These are phyloP conservation scores for Drosophila ohnishii DNA, from an alignment of 1,140 invertebrate species.

Conservation along the genomic window DNA sequence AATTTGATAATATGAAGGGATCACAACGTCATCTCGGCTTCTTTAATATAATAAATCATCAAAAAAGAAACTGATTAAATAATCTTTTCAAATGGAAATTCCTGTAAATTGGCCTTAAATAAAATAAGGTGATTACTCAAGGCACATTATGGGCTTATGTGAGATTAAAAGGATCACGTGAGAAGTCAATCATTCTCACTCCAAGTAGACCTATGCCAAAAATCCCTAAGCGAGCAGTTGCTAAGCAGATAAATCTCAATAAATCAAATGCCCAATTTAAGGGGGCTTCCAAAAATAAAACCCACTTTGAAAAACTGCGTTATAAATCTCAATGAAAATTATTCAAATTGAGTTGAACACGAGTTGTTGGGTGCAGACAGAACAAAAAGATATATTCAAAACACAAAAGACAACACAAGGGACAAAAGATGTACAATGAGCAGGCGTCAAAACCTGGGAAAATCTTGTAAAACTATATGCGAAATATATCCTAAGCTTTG, in stretches of 20 bases:
- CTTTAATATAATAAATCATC: not conserved
- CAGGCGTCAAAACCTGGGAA: not conserved
- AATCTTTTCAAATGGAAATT: conserved; percentile 1
- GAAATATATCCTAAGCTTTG: not conserved
- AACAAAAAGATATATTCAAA: conserved; percentile 4
- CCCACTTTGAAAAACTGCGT: conserved; percentile 60
- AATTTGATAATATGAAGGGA: not conserved
- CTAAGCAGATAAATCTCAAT: conserved; percentile 21
- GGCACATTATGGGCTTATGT: not conserved
- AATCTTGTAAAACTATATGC: conserved; percentile 4
- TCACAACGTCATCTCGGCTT: not conserved
- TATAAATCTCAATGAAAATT: conserved; percentile 75
- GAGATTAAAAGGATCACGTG: conserved; percentile 14
- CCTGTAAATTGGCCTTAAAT: not conserved
- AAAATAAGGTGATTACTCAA: not conserved
- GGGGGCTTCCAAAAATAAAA: conserved; percentile 67
- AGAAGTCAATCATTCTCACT: not conserved
- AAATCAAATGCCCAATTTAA: conserved; percentile 61
- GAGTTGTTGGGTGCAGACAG: conserved; percentile 10
- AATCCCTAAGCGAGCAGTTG: conserved; percentile 28
- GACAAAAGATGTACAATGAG: conserved; percentile 12
- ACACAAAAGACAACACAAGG: conserved; percentile 40
- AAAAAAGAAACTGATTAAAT: not conserved
- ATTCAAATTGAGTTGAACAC: conserved; percentile 61
- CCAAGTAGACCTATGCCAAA: conserved; percentile 31